Evolutionary conservation across 2,797 vertebrate species (phyloP), one percentile per base, ranked within the genome.

Genomic region (Sphaeramia orbicularis): DNA sequence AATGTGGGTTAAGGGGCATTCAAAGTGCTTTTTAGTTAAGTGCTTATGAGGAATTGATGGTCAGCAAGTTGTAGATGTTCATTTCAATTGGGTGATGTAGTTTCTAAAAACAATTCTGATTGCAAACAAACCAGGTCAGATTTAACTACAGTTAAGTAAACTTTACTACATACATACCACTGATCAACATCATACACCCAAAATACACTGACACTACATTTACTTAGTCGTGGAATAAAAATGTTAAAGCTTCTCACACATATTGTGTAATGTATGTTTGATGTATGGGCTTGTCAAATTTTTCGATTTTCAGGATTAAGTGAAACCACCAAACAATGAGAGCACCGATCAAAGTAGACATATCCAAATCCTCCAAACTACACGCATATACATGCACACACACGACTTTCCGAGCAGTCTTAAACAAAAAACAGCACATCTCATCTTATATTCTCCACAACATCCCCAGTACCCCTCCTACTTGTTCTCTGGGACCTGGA

Each of bases 21-120:
- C 69, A 91, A 88, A 92, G 91, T 91, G 88, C 88, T 80, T 85
- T 55, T 65, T 66, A 72, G 50, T 81, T 84, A 87, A 87, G 87
- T 85, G 85, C 89, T 89, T 15, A 19, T 13, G 65, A 78, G 68
- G 30, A 73, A 55, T 27, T 36, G 41, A 64, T 38, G 62, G 68
- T 73, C 71, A 21, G 55, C 27, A 27, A 56, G 50, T 16, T 58
- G 38, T 4, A n/a, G 47, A 51, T 59, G 65, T 53, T 61, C 30
- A 16, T 60, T 49, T 61, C 53, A 51, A 51, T 7, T 45, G 68
- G 43, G 12, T 13, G 14, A 50, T 12, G 16, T 7, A 24, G 50
- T 40, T 54, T 43, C 44, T 32, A 35, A 36, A n/a, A 10, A 61
- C 50, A 24, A 24, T 62, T 63, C 15, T 60, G 21, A 35, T 24